A percentile compares a stretch with the other conserved stretches of the same genome.
Evolutionary conservation across 1,140 invertebrate genomes (phyloP).

Genomic region (Andrena cerasifolii): DNA sequence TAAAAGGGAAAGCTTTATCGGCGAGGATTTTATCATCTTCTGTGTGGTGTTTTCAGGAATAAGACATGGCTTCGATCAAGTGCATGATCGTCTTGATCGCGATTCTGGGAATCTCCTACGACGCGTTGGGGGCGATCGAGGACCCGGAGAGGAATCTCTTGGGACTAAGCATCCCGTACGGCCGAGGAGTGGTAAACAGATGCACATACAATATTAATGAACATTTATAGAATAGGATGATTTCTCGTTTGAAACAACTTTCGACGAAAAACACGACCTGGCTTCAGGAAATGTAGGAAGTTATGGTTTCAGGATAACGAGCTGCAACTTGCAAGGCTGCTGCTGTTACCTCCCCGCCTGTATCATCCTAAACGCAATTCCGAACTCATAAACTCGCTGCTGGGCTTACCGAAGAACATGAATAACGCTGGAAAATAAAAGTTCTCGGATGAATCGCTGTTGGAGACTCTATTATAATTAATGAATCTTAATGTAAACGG

Average conservation of each 20-base stretch:
- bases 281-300: neutral
- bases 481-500: neutral
- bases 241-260: too few relatives aligned
- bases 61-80: slow-evolving; percentile 44
- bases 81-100: slow-evolving; percentile 30
- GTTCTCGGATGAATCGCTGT: neutral
- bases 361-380: slow-evolving; percentile 86
- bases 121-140: slow-evolving; percentile 58
- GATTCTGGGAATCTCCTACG: slow-evolving; percentile 18
- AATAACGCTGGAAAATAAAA: slow-evolving; percentile 85
- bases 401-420: slow-evolving; percentile 88
- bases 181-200: slow-evolving; percentile 66
- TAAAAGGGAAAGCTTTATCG: too few relatives aligned
- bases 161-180: slow-evolving; percentile 64
- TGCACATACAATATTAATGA: neutral
- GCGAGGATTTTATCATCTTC: neutral
- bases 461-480: slow-evolving; percentile 1
- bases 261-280: too few relatives aligned
- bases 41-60: neutral
- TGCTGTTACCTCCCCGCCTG: slow-evolving; percentile 67
- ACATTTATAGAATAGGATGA: neutral
- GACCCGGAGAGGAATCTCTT: slow-evolving; percentile 65
- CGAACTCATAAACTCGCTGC: slow-evolving; percentile 88
- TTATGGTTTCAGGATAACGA: slow-evolving; percentile 71
- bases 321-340: slow-evolving; percentile 68